phyloP scores from a whole-genome alignment of 2,113 vertebrate genomes.

The Anarrhichthys ocellatus region DNA sequence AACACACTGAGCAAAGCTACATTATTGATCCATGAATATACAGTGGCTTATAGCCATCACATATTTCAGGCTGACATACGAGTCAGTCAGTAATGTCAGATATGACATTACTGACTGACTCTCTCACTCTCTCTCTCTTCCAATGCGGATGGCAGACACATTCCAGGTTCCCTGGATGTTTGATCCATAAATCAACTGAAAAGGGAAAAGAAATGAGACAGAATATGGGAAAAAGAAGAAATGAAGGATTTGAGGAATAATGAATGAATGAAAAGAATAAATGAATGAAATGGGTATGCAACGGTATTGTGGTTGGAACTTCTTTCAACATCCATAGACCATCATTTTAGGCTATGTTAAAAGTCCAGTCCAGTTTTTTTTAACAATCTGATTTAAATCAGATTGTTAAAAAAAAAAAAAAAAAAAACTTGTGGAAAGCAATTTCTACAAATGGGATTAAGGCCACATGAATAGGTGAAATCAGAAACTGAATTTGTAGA shows the following conservation, averaged over 20 bases:
- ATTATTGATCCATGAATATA: constrained; percentile 63
- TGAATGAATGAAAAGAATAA: constrained; percentile 37
- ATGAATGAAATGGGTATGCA: constrained; percentile 43
- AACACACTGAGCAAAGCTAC: constrained; percentile 63
- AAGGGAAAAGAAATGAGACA: constrained; percentile 83
- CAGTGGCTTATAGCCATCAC: constrained; percentile 52
- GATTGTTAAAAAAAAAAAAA: background rate
- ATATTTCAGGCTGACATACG: constrained; percentile 53
- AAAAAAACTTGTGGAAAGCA: background rate
- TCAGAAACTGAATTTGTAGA: background rate
- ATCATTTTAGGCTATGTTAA: background rate
- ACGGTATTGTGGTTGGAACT: constrained; percentile 8
- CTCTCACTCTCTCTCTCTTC: constrained; percentile 77
- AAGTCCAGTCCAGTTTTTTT: background rate
- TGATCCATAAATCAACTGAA: constrained; percentile 93
- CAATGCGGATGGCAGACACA: constrained; percentile 90
- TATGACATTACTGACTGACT: constrained; percentile 32
- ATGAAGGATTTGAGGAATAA: constrained; percentile 38
- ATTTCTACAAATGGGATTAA: background rate
- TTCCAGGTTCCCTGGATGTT: constrained; percentile 87
- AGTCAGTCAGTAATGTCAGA: constrained; percentile 81
- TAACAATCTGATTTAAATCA: constrained; percentile 10
- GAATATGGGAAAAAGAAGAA: constrained; percentile 73
- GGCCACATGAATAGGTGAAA: background rate
- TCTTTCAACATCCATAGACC: background rate